Percentiles rank a stretch among this genome's conserved stretches.
Evolutionary conservation across 2,888 invertebrate genomes (phyloP).

Genomic region (Amphiduros pacificus): DNA sequence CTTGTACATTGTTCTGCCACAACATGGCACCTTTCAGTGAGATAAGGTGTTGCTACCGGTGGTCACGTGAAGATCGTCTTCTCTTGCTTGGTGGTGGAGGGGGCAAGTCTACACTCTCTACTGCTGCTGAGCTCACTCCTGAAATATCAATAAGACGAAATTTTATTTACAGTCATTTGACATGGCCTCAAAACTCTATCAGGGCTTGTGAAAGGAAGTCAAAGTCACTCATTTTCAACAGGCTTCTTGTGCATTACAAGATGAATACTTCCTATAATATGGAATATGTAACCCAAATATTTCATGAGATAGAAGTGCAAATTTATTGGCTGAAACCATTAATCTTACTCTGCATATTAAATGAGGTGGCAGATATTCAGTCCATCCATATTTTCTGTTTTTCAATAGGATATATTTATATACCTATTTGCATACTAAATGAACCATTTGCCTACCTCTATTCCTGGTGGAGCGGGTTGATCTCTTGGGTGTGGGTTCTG

Average conservation of each 20-base stretch:
- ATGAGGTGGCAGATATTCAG: no score
- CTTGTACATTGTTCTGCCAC: no score
- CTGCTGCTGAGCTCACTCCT: no score
- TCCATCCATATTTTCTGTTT: neutral
- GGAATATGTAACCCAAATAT: neutral
- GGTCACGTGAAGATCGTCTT: constrained; percentile 13
- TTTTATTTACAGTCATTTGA: neutral
- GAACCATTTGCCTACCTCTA: constrained; percentile 11
- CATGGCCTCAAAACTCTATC: neutral
- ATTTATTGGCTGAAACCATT: no score
- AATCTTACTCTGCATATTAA: no score
- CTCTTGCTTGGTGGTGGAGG: constrained; percentile 14
- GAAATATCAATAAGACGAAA: no score
- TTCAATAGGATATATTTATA: neutral
- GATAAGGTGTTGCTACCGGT: constrained; percentile 12
- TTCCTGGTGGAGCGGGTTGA: constrained; percentile 13
- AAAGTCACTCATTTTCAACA: neutral
- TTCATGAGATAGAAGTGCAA: no score
- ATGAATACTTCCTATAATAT: neutral
- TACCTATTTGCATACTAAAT: neutral
- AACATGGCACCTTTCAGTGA: no score
- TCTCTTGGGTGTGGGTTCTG: constrained; percentile 11
- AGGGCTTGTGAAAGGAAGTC: neutral
- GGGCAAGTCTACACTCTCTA: no score
- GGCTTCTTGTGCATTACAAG: neutral